Conservation (phyloP, 2,797 vertebrate species). For the Calcarius lapponicus region DNA sequence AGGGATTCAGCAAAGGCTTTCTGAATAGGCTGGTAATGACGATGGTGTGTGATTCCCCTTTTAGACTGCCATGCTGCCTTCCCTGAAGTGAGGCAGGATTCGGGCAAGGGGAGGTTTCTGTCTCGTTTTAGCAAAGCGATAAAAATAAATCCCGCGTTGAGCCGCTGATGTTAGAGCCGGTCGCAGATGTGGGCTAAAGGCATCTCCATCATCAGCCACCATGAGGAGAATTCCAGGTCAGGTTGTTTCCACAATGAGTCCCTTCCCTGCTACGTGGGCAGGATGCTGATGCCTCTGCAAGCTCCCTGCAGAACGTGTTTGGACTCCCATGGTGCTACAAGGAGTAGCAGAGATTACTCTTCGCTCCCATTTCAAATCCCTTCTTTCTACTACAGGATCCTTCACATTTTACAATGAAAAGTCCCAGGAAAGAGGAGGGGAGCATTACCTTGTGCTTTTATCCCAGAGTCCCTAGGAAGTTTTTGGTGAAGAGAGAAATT, state of each 20-base stretch:
- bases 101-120: neutral
- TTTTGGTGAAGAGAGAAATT: neutral
- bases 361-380: neutral
- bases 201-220: neutral
- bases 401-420: neutral
- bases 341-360: neutral
- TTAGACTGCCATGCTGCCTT: slow-evolving; percentile 10
- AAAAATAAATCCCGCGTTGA: neutral
- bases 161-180: neutral
- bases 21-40: slow-evolving; percentile 48
- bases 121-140: neutral
- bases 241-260: neutral
- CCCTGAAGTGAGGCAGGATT: neutral
- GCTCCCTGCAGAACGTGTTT: neutral
- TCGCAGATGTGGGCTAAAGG: neutral
- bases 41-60: neutral
- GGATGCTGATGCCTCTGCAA: neutral
- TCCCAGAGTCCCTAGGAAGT: neutral
- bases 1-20: neutral
- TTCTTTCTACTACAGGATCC: neutral
- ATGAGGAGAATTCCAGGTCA: neutral
- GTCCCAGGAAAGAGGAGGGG: neutral
- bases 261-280: neutral
- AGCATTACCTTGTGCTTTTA: neutral
- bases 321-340: neutral